These are phyloP conservation scores for Anser cygnoides DNA, from an alignment of 2,113 vertebrate genomes.

Conservation along the genomic window DNA sequence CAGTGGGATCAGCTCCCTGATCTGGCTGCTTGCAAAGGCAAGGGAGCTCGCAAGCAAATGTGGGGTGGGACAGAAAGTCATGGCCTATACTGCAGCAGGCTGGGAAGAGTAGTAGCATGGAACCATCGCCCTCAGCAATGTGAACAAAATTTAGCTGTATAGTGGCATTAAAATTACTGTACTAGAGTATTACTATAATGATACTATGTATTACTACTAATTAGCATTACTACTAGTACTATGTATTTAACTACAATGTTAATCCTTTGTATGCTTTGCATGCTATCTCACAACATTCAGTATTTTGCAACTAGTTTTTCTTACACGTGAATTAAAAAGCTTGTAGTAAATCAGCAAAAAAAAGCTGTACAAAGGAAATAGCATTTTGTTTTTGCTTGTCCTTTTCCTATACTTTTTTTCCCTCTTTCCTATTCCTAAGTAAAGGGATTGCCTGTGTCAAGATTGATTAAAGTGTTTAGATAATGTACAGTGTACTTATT, in stretches of 20 bases:
- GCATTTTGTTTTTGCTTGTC: constrained; percentile 27
- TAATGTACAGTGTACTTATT: constrained; percentile 71
- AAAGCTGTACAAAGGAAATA: not conserved
- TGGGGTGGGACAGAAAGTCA: not conserved
- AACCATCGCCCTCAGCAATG: not conserved
- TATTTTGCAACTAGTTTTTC: not conserved
- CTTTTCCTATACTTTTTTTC: constrained; percentile 22
- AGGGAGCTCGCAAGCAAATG: not conserved
- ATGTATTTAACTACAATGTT: not conserved
- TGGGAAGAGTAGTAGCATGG: not conserved
- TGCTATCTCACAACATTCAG: not conserved
- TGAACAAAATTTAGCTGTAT: not conserved
- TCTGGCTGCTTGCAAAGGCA: not conserved
- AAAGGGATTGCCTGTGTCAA: constrained; percentile 35
- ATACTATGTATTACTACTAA: not conserved
- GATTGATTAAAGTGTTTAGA: constrained; percentile 1
- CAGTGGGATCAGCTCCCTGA: not conserved
- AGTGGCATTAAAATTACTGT: not conserved
- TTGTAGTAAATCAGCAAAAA: not conserved
- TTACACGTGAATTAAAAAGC: not conserved
- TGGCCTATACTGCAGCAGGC: not conserved
- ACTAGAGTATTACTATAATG: not conserved
- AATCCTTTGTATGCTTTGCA: not conserved
- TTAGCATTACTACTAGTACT: too few species aligned
- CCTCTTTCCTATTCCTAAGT: constrained; percentile 1